Evolutionary conservation across 2,113 vertebrate genomes (phyloP).

Genomic region (Mormyrus iriodes): DNA sequence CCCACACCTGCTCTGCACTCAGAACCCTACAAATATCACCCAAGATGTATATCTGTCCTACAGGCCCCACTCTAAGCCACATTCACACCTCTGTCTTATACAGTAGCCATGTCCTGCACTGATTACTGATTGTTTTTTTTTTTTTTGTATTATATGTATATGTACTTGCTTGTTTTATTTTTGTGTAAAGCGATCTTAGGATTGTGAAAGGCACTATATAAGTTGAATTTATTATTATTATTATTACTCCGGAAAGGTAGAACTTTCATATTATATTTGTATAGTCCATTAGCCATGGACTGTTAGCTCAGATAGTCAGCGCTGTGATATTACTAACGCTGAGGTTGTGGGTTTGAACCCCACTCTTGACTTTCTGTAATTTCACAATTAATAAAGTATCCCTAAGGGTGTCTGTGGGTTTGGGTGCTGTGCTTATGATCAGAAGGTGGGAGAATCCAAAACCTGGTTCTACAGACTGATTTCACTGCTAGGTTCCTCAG

Average conservation of each 20-base stretch:
- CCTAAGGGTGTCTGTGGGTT: too few species aligned
- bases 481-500: neutral
- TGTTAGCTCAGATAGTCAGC: neutral
- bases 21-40: neutral
- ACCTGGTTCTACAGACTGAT: neutral
- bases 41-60: neutral
- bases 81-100: neutral
- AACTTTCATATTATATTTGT: neutral
- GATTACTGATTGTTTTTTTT: too few species aligned
- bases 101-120: too few species aligned
- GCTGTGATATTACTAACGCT: neutral
- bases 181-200: too few species aligned
- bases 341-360: neutral
- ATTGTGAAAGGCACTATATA: too few species aligned
- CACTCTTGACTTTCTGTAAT: neutral
- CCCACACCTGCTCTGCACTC: neutral
- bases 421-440: neutral
- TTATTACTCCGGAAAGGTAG: neutral
- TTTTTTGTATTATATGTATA: too few species aligned
- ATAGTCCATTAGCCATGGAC: neutral
- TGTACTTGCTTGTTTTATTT: too few species aligned
- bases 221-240: too few species aligned
- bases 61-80: neutral
- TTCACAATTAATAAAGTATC: neutral
- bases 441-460: neutral